These are phyloP conservation scores for Autographa pulchrina DNA, from an alignment of 2,888 invertebrate species.

Conservation along the genomic window DNA sequence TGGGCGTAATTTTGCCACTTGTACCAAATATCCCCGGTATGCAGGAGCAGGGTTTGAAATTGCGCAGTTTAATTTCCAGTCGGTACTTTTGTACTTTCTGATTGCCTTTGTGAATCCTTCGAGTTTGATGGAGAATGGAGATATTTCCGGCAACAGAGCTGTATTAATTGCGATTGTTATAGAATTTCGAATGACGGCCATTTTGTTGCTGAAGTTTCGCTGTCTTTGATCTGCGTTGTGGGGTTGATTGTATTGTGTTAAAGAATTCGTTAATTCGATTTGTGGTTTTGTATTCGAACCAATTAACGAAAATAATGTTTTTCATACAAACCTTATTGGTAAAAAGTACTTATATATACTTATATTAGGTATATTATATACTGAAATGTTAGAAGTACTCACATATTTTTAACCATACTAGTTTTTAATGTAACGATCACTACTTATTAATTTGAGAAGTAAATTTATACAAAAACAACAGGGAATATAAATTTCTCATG, in stretches of 20 bases:
- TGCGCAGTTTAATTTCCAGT: constrained; percentile 81
- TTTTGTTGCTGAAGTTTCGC: constrained; percentile 64
- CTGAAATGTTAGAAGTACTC: too few relatives aligned
- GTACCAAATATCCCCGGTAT: constrained; percentile 80
- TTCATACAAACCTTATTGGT: too few relatives aligned
- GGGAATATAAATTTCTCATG: too few relatives aligned
- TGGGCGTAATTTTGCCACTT: constrained; percentile 80
- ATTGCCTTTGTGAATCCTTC: constrained; percentile 84
- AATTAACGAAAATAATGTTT: background rate
- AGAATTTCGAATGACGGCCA: constrained; percentile 67
- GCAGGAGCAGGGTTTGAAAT: constrained; percentile 70
- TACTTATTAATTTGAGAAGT: too few relatives aligned
- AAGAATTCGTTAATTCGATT: constrained; percentile 49
- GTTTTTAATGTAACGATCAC: too few relatives aligned
- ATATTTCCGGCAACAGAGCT: constrained; percentile 86
- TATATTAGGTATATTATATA: too few relatives aligned
- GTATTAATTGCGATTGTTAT: constrained; percentile 84
- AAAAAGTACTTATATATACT: too few relatives aligned
- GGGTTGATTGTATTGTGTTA: constrained; percentile 59
- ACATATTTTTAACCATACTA: too few relatives aligned
- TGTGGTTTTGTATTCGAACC: constrained; percentile 8
- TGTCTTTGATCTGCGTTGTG: constrained; percentile 73
- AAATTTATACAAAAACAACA: too few relatives aligned
- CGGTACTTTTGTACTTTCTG: constrained; percentile 81
- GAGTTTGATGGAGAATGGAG: constrained; percentile 88